A percentile compares a stretch with the other conserved stretches of the same genome.
Conservation (phyloP, 2,113 vertebrate genomes). For the Caloenas nicobarica region DNA sequence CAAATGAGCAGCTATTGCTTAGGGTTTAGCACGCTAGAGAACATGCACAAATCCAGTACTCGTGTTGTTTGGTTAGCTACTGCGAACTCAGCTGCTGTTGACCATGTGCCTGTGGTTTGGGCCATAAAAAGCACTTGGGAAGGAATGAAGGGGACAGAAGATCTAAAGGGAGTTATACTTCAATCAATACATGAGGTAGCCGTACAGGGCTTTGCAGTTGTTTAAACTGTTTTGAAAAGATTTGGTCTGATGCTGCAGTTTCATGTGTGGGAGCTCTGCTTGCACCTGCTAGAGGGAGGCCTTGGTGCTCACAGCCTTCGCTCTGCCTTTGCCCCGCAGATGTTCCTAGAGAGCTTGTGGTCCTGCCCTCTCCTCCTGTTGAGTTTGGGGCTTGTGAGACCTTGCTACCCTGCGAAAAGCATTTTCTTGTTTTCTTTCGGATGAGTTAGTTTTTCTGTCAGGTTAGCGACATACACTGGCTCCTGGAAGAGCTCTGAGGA, state of each 20-base stretch:
- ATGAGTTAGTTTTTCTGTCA: neutral
- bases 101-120: neutral
- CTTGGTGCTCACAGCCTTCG: accelerated
- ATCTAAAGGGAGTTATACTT: neutral
- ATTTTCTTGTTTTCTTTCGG: neutral
- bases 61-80: neutral
- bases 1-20: neutral
- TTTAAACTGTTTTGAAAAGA: neutral
- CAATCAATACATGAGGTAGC: neutral
- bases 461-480: too few species aligned
- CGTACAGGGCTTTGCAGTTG: neutral
- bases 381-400: neutral
- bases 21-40: neutral
- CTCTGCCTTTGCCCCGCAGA: neutral
- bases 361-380: neutral
- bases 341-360: accelerated
- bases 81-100: neutral
- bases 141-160: neutral
- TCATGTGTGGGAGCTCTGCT: neutral
- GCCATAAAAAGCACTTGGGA: neutral
- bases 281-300: neutral
- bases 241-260: neutral
- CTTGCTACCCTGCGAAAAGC: neutral
- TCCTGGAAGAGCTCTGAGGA: neutral
- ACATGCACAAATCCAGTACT: neutral